These are phyloP conservation scores for Coregonus suidteri DNA, from an alignment of 2,797 vertebrate species.

Conservation along the genomic window DNA sequence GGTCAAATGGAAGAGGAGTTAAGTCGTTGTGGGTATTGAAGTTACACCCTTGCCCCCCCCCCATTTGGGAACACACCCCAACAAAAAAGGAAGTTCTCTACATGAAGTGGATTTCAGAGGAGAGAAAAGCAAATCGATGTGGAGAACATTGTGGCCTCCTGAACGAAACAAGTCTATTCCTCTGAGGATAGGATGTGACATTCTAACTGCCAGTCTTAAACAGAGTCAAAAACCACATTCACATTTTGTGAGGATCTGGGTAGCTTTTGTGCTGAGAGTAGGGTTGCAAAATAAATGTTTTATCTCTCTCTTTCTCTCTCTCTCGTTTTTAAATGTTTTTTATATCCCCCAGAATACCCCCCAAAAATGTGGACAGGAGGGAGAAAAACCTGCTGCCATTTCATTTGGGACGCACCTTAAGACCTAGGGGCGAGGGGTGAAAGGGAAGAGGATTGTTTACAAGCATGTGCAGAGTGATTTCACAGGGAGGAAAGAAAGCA, in stretches of 20 bases:
- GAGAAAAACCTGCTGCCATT: too few species aligned
- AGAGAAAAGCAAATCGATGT: background rate
- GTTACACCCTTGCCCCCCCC: background rate
- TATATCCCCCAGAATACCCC: too few species aligned
- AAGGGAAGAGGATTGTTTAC: background rate
- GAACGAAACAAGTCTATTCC: slow-evolving; percentile 24
- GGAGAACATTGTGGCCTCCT: slow-evolving; percentile 16
- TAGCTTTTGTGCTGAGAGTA: background rate
- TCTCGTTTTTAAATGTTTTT: too few species aligned
- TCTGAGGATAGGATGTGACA: slow-evolving; percentile 22
- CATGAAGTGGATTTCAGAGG: background rate
- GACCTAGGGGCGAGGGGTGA: too few species aligned
- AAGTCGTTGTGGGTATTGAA: background rate
- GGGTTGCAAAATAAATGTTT: too few species aligned
- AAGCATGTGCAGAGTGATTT: background rate
- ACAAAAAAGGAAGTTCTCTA: background rate
- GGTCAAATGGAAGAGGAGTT: background rate
- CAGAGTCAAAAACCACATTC: slow-evolving; percentile 18
- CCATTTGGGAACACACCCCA: background rate
- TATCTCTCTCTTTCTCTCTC: too few species aligned
- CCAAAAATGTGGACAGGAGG: too few species aligned
- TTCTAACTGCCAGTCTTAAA: slow-evolving; percentile 12
- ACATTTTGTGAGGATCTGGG: background rate
- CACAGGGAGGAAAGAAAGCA: background rate
- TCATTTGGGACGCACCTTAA: too few species aligned